Conservation (phyloP, 2,113 vertebrate genomes). For the Struthio camelus region DNA sequence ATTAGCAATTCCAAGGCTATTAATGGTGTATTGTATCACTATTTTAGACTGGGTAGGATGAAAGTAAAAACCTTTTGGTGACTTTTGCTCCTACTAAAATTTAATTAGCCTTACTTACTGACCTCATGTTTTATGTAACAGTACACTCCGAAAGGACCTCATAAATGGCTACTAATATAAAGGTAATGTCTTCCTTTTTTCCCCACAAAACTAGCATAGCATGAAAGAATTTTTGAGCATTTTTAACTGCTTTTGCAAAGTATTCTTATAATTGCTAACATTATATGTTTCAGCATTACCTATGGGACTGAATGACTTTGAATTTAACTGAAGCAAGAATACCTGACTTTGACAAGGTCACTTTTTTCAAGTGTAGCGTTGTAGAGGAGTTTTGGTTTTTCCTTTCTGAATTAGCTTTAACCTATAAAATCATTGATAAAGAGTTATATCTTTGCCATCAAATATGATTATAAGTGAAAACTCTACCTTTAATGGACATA, state of each 20-base stretch:
- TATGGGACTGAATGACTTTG: conserved; percentile 72
- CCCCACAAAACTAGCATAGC: conserved; percentile 55
- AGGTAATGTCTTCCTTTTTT: conserved; percentile 65
- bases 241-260: conserved; percentile 73
- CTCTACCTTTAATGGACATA: conserved; percentile 62
- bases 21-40: conserved; percentile 73
- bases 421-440: conserved; percentile 75
- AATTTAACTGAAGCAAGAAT: conserved; percentile 78
- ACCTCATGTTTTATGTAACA: conserved; percentile 82
- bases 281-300: conserved; percentile 57
- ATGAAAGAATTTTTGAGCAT: conserved; percentile 59
- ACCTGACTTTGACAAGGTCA: conserved; percentile 76
- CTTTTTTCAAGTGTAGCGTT: conserved; percentile 68
- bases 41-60: conserved; percentile 74
- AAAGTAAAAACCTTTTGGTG: conserved; percentile 79
- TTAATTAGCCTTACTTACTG: conserved; percentile 80
- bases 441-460: conserved; percentile 65
- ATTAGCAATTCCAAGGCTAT: conserved; percentile 78
- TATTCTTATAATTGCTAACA: conserved; percentile 76
- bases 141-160: conserved; percentile 76
- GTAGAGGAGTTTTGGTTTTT: conserved; percentile 69
- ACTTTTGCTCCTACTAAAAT: conserved; percentile 82
- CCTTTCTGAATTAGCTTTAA: conserved; percentile 71
- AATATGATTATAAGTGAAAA: conserved; percentile 70
- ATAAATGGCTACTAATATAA: conserved; percentile 77